Evolutionary conservation across 2,888 invertebrate genomes (phyloP), one percentile per base, ranked within the genome.

Genomic region (Troides aeacus): DNA sequence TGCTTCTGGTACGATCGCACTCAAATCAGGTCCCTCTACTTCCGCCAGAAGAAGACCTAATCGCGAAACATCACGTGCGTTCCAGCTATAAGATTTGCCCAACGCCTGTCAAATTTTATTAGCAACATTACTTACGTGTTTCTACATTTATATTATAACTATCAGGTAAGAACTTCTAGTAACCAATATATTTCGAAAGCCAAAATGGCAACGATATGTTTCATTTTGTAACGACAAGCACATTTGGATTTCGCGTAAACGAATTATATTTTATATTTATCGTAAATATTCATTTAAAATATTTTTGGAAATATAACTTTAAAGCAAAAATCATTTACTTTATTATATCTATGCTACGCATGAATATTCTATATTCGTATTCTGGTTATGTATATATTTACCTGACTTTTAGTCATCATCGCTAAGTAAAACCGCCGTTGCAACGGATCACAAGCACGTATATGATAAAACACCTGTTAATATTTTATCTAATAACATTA

Each of bases 1-100:
- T 8, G 92, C 85, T 72, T 86, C 79, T 57, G 92, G 92, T 61
- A 85, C 87, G 36, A 92, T 85, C 6, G 84, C 77, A 64, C 81
- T 82, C 3, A 92, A 79, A 10, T 87, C 84, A 1, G 75, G 72
- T 8, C 87, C 88, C 1, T 82, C 82, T 8, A 92, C 84, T 75
- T 90, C 90, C 2, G 87, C 79, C 17, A 92, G 71, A 18, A 92
- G 79, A 24, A 91, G 72, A 0, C 92, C 92, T 12, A 92, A 76
- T 1, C 88, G 83, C 1, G 88, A 83, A 0, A 92, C 88, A 62
- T 92, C 92, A 4, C 84, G 83, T 2, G 90, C 86, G 56, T 82
- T 86, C 92, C 92, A 92, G 73, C 92, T 90, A 70, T 85, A 90
- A 0, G 91, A 81, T 72, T 88, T 91, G 1, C 92, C 92, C 30